Percentiles rank a stretch among this genome's conserved stretches.
Evolutionary conservation across 2,888 invertebrate genomes (phyloP).

Genomic region (Aphrophora alni): DNA sequence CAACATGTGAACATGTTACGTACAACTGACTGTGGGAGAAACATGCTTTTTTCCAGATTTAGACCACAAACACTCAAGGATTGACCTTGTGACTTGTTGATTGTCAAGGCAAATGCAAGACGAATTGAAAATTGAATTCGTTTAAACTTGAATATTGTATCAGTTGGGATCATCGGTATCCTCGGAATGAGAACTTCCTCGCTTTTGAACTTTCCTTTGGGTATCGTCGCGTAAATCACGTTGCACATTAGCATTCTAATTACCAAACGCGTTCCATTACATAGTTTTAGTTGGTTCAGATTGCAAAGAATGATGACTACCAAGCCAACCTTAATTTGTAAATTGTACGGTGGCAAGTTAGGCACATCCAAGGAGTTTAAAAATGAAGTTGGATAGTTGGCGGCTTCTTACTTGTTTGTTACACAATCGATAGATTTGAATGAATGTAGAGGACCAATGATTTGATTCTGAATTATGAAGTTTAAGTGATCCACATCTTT

Average conservation of each 20-base stretch:
- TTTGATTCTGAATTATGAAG: too few species aligned
- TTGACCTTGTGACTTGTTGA: constrained; percentile 48
- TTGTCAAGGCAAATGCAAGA: constrained; percentile 47
- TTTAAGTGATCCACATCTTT: too few species aligned
- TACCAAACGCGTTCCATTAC: too few species aligned
- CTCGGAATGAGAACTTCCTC: too few species aligned
- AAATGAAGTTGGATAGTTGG: constrained; percentile 50
- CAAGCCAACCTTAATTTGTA: constrained; percentile 50
- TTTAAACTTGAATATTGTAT: constrained; percentile 46
- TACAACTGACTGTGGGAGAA: too few species aligned
- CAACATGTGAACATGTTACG: too few species aligned
- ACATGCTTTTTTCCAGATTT: constrained; percentile 43
- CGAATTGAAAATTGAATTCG: constrained; percentile 45
- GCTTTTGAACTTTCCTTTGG: too few species aligned
- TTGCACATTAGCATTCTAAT: constrained; percentile 48
- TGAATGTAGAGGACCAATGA: too few species aligned
- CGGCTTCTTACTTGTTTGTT: constrained; percentile 45
- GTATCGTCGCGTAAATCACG: constrained; percentile 50
- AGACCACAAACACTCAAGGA: too few species aligned
- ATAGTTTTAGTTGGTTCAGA: constrained; percentile 49
- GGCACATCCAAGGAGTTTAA: constrained; percentile 53
- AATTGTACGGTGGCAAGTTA: constrained; percentile 43
- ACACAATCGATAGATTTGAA: too few species aligned
- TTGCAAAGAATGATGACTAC: constrained; percentile 50
- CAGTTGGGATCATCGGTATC: too few species aligned